A percentile compares a stretch with the other conserved stretches of the same genome.
phyloP scores from a whole-genome alignment of 2,113 vertebrate species.

The Campylomormyrus tamandua region DNA sequence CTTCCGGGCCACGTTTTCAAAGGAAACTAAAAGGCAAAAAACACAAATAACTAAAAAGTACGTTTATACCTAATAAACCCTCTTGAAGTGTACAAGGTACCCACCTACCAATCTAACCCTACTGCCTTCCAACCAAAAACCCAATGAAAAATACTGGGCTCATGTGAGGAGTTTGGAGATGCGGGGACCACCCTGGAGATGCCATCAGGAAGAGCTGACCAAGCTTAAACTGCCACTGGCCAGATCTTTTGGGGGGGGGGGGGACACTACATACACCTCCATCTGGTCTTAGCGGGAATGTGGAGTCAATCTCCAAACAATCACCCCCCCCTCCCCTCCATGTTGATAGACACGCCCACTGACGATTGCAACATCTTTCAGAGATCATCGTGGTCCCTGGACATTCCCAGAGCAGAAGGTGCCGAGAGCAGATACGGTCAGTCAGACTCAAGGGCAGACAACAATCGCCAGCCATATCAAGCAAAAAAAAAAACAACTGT shows the following conservation, averaged over 20 bases:
- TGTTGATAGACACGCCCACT: background rate
- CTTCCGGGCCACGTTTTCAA: background rate
- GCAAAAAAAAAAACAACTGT: background rate
- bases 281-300: background rate
- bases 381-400: background rate
- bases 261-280: background rate
- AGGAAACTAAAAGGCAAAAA: background rate
- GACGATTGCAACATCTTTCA: background rate
- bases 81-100: background rate
- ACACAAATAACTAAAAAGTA: background rate
- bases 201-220: background rate
- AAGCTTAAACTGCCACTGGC: background rate
- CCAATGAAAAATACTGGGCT: background rate
- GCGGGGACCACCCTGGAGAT: background rate
- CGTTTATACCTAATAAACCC: background rate
- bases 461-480: background rate
- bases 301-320: background rate
- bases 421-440: background rate
- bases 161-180: background rate
- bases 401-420: background rate
- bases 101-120: background rate
- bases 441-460: background rate
- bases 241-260: background rate
- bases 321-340: background rate
- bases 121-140: background rate